These are phyloP conservation scores for Hippoglossus stenolepis DNA, from an alignment of 2,113 vertebrate genomes.

Conservation along the genomic window DNA sequence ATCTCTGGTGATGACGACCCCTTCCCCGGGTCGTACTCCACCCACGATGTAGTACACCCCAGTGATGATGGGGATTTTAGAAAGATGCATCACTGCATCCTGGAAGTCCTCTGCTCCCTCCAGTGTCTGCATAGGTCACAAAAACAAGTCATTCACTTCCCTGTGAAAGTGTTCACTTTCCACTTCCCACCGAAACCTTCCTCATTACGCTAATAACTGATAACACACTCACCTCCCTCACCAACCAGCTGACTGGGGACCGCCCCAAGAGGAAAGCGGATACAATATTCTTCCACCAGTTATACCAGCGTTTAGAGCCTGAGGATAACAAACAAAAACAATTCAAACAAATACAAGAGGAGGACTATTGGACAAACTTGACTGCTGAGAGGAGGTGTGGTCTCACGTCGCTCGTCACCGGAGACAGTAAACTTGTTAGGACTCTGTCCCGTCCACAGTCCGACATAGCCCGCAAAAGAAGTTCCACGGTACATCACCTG, in stretches of 20 bases:
- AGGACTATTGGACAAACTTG: not conserved
- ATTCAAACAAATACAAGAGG: not conserved
- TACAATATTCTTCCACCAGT: conserved; percentile 92
- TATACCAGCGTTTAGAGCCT: conserved; percentile 88
- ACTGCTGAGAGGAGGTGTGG: too few relatives aligned
- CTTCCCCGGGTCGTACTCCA: conserved; percentile 84
- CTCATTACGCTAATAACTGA: not conserved
- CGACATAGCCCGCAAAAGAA: conserved; percentile 92
- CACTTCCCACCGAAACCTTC: not conserved
- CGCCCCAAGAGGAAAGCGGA: conserved; percentile 86
- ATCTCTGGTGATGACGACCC: conserved; percentile 91
- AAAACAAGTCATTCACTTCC: conserved; percentile 21
- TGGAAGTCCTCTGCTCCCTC: conserved; percentile 86
- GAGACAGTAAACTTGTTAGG: conserved; percentile 91
- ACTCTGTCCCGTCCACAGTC: conserved; percentile 95
- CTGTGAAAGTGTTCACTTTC: too few relatives aligned
- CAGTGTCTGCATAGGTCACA: conserved; percentile 71
- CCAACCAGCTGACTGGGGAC: conserved; percentile 90
- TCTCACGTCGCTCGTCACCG: conserved; percentile 88
- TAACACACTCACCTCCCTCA: conserved; percentile 86
- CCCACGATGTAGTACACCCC: conserved; percentile 94
- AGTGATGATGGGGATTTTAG: conserved; percentile 89
- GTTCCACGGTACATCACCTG: conserved; percentile 90
- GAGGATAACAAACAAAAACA: conserved; percentile 4
- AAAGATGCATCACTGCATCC: conserved; percentile 85